These are phyloP conservation scores for Trichosurus vulpecula DNA, from an alignment of 2,797 vertebrate genomes.

Conservation along the genomic window DNA sequence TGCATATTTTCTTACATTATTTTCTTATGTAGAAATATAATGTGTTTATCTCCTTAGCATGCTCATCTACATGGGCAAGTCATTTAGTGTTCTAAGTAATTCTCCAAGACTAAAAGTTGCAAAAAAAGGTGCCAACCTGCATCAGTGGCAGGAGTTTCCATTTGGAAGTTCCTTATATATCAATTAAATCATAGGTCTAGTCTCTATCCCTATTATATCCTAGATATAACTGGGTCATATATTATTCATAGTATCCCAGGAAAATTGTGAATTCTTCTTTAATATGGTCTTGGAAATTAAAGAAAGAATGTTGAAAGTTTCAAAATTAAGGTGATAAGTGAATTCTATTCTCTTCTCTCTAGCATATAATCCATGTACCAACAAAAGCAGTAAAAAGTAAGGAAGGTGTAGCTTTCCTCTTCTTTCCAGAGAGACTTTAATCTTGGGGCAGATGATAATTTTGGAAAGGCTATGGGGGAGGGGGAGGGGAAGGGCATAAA, in stretches of 20 bases:
- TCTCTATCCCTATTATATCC: neutral
- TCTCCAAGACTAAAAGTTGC: neutral
- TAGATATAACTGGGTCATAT: neutral
- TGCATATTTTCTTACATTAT: neutral
- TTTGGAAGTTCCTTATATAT: neutral
- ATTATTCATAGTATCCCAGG: neutral
- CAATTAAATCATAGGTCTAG: neutral
- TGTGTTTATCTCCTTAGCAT: conserved; percentile 12
- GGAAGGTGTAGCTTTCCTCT: neutral
- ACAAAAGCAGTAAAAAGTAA: neutral
- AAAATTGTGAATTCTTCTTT: neutral
- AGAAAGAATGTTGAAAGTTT: conserved; percentile 1
- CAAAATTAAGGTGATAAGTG: conserved; percentile 22
- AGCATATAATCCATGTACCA: neutral
- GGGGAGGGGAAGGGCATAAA: neutral
- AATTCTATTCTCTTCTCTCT: conserved; percentile 4
- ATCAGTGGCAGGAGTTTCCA: neutral
- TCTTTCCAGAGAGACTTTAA: neutral
- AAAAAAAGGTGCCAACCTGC: neutral
- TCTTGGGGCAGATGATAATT: neutral
- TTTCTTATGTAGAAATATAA: conserved; percentile 11
- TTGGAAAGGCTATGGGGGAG: neutral
- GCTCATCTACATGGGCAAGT: neutral
- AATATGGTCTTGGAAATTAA: neutral
- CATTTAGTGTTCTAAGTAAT: neutral